Conservation (phyloP, 2,888 invertebrate species). For the Herminia tarsipennalis region DNA sequence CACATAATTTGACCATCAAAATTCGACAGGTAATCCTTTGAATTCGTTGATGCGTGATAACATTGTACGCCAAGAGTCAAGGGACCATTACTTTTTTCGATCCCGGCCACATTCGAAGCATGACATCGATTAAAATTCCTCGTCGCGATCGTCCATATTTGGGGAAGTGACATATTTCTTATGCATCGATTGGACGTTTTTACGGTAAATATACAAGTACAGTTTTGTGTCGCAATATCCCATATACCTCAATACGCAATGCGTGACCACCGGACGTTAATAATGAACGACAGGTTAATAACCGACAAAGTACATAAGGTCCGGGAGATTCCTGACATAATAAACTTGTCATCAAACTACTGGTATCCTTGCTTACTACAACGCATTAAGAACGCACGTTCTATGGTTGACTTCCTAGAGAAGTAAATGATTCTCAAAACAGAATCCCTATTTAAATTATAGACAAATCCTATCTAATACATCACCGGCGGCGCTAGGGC, state of each 20-base stretch:
- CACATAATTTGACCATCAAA: constrained; percentile 64
- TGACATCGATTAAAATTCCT: constrained; percentile 70
- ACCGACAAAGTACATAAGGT: constrained; percentile 59
- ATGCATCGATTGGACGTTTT: constrained; percentile 41
- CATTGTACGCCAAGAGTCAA: constrained; percentile 42
- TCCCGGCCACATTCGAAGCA: constrained; percentile 55
- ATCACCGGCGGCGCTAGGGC: constrained; percentile 50
- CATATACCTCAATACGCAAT: constrained; percentile 68
- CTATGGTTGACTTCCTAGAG: constrained; percentile 11
- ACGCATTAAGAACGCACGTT: background rate
- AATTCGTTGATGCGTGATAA: constrained; percentile 56
- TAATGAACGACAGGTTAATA: constrained; percentile 76
- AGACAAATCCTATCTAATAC: constrained; percentile 23
- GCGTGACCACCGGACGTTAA: constrained; percentile 74
- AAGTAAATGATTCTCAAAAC: constrained; percentile 16
- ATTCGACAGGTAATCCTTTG: constrained; percentile 69
- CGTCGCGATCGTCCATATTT: constrained; percentile 60
- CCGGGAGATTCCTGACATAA: constrained; percentile 65
- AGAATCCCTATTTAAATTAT: constrained; percentile 31
- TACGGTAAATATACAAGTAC: constrained; percentile 47
- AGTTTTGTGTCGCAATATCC: constrained; percentile 71
- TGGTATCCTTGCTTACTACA: background rate
- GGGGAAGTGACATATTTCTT: constrained; percentile 58
- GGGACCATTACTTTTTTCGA: constrained; percentile 50
- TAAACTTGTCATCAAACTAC: constrained; percentile 41